phyloP scores from a whole-genome alignment of 2,113 vertebrate genomes.

The Zapornia atra region DNA sequence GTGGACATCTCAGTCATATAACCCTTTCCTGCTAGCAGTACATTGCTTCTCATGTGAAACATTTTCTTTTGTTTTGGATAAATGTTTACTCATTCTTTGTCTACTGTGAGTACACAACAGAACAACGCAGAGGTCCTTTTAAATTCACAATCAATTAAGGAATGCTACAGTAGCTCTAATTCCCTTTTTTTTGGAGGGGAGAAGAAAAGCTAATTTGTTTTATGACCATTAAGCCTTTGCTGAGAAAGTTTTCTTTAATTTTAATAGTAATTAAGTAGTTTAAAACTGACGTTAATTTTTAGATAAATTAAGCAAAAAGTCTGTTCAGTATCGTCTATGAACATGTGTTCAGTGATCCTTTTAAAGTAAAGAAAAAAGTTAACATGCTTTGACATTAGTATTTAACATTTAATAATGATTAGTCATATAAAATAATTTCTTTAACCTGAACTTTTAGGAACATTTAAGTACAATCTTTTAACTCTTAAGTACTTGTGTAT shows the following conservation, averaged over 20 bases:
- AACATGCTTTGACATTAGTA: neutral
- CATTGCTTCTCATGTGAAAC: neutral
- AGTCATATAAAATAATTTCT: neutral
- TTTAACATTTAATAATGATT: neutral
- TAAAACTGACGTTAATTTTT: slow-evolving; percentile 33
- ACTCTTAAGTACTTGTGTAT: neutral
- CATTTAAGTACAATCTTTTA: neutral
- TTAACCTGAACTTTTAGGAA: neutral
- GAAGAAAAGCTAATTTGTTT: slow-evolving; percentile 12
- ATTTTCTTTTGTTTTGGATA: slow-evolving; percentile 34
- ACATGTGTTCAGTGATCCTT: neutral
- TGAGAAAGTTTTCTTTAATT: neutral
- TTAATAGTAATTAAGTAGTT: slow-evolving; percentile 41
- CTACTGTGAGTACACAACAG: neutral
- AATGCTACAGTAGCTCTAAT: slow-evolving; percentile 30
- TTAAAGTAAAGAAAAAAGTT: slow-evolving; percentile 32
- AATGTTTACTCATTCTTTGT: slow-evolving; percentile 37
- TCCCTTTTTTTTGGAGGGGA: neutral
- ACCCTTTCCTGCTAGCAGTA: neutral
- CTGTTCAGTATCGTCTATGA: neutral
- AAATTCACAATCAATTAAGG: slow-evolving; percentile 47
- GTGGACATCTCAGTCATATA: neutral
- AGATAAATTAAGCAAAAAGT: slow-evolving; percentile 11
- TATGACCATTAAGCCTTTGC: neutral
- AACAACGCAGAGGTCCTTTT: neutral